Conservation (phyloP, 2,113 vertebrate species). For the Rafetus swinhoei region DNA sequence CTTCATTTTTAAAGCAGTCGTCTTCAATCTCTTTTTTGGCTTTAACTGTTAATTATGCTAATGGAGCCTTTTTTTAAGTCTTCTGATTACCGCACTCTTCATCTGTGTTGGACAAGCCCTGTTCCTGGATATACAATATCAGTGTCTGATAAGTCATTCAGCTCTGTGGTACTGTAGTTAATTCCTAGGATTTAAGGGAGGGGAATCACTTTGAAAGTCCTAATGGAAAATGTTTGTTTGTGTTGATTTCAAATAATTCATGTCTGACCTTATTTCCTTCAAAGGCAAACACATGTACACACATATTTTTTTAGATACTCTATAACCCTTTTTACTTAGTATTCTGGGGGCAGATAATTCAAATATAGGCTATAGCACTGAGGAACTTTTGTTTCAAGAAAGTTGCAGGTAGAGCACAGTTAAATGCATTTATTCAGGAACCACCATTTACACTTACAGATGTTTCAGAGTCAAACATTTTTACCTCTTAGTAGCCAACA, state of each 20-base stretch:
- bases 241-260: conserved; percentile 24
- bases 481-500: not conserved
- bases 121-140: conserved; percentile 16
- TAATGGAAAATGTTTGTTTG: not conserved
- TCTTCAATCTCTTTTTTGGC: not conserved
- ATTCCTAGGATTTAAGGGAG: not conserved
- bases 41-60: conserved; percentile 22
- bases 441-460: not conserved
- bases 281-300: not conserved
- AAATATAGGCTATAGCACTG: not conserved
- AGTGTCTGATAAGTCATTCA: conserved; percentile 7
- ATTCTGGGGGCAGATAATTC: not conserved
- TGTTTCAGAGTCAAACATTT: not conserved
- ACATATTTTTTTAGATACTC: not conserved
- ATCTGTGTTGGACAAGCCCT: not conserved
- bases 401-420: conserved; percentile 2
- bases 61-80: conserved; percentile 17
- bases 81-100: not conserved
- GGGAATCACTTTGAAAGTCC: not conserved
- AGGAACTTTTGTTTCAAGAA: not conserved
- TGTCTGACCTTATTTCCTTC: conserved; percentile 11
- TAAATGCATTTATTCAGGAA: not conserved
- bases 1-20: not conserved
- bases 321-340: not conserved
- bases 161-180: conserved; percentile 1